Conservation (phyloP, 1,140 invertebrate genomes). For the Zaprionus taronus region DNA sequence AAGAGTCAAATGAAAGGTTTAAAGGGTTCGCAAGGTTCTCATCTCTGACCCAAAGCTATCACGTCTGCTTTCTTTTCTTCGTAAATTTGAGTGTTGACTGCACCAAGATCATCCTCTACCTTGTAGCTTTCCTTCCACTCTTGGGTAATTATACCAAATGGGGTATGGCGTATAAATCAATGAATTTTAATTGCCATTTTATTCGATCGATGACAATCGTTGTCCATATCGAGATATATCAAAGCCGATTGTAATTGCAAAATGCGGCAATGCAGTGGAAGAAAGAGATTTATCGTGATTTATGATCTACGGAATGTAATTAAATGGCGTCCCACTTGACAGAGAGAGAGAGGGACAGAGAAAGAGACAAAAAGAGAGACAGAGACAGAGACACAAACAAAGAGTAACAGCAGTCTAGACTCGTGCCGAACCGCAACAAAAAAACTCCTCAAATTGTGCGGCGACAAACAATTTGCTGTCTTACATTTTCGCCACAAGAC, state of each 20-base stretch:
- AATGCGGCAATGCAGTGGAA: conserved; percentile 22
- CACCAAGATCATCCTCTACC: background rate
- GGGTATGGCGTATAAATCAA: conserved; percentile 5
- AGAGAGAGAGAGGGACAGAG: background rate
- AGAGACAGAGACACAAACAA: background rate
- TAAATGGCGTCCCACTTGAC: conserved; percentile 47
- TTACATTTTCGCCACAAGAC: conserved; percentile 35
- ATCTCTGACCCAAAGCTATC: background rate
- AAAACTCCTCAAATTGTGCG: conserved; percentile 14
- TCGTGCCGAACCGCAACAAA: conserved; percentile 44
- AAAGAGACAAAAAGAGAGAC: background rate
- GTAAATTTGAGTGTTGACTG: background rate
- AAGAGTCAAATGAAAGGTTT: background rate
- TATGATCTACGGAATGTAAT: conserved; percentile 55
- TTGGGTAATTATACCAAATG: background rate
- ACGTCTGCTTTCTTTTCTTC: background rate
- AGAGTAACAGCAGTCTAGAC: conserved; percentile 16
- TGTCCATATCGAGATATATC: conserved; percentile 15
- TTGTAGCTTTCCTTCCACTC: background rate
- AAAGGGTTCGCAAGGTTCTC: background rate
- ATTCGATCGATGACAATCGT: background rate
- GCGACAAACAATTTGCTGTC: conserved; percentile 35
- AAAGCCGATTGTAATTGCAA: conserved; percentile 35
- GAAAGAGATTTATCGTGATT: conserved; percentile 51
- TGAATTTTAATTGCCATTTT: conserved; percentile 19